Base-by-base conservation (phyloP, 2,113 vertebrate species). In the Zapus hudsonius region DNA sequence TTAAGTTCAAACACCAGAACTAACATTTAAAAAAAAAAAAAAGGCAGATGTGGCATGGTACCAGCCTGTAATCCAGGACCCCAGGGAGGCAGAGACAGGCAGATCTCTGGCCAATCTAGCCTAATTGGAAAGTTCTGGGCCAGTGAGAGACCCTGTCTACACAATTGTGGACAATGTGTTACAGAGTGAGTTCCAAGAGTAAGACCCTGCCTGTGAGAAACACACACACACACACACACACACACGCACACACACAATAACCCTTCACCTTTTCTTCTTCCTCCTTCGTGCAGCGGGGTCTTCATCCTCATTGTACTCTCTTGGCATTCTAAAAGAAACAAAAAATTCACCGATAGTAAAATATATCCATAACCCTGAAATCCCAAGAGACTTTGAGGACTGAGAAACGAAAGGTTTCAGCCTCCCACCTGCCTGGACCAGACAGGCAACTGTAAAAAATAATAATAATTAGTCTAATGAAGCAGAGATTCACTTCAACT, bases 271-370 rank as follows among this genome's bases (percentile, higher is more conserved):
- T 97, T 99, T 99, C 94, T 99, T 99, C 96, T 99, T 99, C 89
- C 99, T 98, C 93, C 99, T 98, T 69, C 99, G 98, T n/a, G 99
- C 99, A 69, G 99, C 99, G 74, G 99, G 99, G 95, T 99, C 99
- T 97, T 99, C 99, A 95, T 99, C 99, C 95, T 99, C 99, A 0
- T 99, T 99, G 97, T 99, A 99, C 96, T 99, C 99, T 96, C 99
- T 98, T n/a, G 99, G 99, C 99, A 99, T 99, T 96, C 99, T 99
- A 96, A 31, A 95, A 95, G 88, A 86, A n/a, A 74, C 12, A 0
- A 0, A 95, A 95, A 96, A 96, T 92, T 38, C n/a, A 86, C 5
- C 5, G 0, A 10, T 5, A 70, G 19, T 47, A 75, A 61, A 93
- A 72, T 73, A 40, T 2, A 82, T 57, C 23, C 67, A 92, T 16